phyloP scores from a whole-genome alignment of 2,113 vertebrate genomes.

The Picathartes gymnocephalus region DNA sequence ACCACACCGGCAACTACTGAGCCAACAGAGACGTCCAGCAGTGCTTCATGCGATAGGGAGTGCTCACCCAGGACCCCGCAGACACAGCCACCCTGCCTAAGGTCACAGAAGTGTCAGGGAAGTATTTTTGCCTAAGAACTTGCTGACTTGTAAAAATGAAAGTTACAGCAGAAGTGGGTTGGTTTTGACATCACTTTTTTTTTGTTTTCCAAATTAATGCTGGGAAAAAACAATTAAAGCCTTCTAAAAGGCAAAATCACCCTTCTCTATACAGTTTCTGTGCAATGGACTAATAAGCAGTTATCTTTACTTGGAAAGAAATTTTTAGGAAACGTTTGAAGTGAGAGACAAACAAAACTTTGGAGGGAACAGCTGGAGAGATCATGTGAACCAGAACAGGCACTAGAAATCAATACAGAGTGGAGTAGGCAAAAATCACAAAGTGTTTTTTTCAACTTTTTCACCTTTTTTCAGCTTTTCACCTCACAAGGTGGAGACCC shows the following conservation, averaged over 20 bases:
- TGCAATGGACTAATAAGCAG: background rate
- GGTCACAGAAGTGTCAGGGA: background rate
- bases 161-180: background rate
- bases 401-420: background rate
- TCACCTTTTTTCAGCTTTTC: background rate
- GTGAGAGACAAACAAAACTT: background rate
- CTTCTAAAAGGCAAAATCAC: background rate
- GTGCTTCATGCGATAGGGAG: accelerated
- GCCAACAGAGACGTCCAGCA: background rate
- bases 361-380: background rate
- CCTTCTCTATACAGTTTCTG: background rate
- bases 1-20: accelerated
- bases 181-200: background rate
- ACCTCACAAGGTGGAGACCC: background rate
- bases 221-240: accelerated
- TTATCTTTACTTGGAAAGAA: background rate
- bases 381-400: background rate
- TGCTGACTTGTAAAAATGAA: background rate
- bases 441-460: background rate
- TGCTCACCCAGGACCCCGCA: background rate
- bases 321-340: background rate
- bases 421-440: background rate
- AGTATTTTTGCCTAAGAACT: background rate
- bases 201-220: background rate
- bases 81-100: background rate